Base-by-base conservation (phyloP, 2,888 invertebrate genomes). In the Cantharis nigra region DNA sequence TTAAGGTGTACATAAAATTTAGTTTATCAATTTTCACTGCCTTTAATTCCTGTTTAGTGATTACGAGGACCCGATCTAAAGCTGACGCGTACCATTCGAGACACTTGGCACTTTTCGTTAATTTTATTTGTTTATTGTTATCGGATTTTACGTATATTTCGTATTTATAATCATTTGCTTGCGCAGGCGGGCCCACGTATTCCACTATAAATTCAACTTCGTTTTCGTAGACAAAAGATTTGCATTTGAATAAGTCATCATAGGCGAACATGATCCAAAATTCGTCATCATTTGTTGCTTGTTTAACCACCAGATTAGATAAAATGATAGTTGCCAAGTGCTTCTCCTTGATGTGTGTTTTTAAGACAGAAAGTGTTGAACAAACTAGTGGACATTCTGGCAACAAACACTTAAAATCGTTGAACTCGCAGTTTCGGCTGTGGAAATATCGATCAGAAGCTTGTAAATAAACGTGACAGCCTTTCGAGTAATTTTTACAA, bases 161-260 rank as follows among this genome's bases (percentile, higher is more conserved):
- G 76, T 82, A 85, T 23, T 71, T 79, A 79, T 80, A 85, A 14
- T 82, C 81, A 9, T 71, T 65, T 10, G 85, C 82, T 63, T 82
- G 79, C n/a, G 81, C 80, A 75, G 84, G 82, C 13, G 82, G 75
- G 3, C 86, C 86, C 5, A 85, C 70, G 76, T 83, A 84, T n/a
- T 81, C 81, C 10, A 85, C 83, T 18, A 82, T 72, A 75, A 86
- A 82, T 74, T 86, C 86, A 9, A 84, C 82, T 18, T 80, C 81
- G n/a, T 80, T 80, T 26, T 81, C 82, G 72, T 83, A 86, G 76
- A 83, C 81, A 76, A 82, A 85, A 78, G 83, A 84, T 9, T 82
- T 82, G 75, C 84, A 85, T 71, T 81, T 83, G 77, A 86, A 86
- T 13, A 86, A 79, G 65, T 79, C 81, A n/a, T 82, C 81, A 71